These are phyloP conservation scores for Drosophila aldrichi DNA, from an alignment of 2,888 invertebrate genomes.

Conservation along the genomic window DNA sequence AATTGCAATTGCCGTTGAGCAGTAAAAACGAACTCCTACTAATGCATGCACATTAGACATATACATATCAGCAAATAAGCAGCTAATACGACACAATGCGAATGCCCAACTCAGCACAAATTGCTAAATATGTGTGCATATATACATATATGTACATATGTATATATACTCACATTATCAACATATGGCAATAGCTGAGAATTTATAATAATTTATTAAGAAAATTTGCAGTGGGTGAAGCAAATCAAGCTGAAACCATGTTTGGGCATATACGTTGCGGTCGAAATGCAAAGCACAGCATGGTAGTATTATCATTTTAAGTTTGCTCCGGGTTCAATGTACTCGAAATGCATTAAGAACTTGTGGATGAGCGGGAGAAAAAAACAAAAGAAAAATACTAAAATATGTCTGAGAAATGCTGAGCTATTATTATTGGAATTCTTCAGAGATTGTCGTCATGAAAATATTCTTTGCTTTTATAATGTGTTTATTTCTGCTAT, in stretches of 20 bases:
- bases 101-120: conserved; percentile 5
- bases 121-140: conserved; percentile 14
- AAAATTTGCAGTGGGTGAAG: conserved; percentile 6
- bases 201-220: conserved; percentile 45
- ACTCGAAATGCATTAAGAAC: conserved; percentile 1
- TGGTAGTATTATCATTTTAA: conserved; percentile 9
- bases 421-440: neutral
- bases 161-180: neutral
- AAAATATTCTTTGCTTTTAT: neutral
- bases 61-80: conserved; percentile 60
- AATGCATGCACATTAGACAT: conserved; percentile 67
- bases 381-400: no score
- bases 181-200: conserved; percentile 12
- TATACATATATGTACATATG: neutral
- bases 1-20: conserved; percentile 55
- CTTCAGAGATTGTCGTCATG: neutral
- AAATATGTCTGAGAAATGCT: neutral
- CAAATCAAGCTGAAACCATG: conserved; percentile 23
- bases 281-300: neutral
- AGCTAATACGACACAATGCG: conserved; percentile 47
- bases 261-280: neutral
- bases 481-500: neutral
- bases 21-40: conserved; percentile 48
- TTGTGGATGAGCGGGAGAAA: neutral
- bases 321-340: conserved; percentile 20